Evolutionary conservation across 2,888 invertebrate genomes (phyloP).

Genomic region (Cyrtodaria siliqua): DNA sequence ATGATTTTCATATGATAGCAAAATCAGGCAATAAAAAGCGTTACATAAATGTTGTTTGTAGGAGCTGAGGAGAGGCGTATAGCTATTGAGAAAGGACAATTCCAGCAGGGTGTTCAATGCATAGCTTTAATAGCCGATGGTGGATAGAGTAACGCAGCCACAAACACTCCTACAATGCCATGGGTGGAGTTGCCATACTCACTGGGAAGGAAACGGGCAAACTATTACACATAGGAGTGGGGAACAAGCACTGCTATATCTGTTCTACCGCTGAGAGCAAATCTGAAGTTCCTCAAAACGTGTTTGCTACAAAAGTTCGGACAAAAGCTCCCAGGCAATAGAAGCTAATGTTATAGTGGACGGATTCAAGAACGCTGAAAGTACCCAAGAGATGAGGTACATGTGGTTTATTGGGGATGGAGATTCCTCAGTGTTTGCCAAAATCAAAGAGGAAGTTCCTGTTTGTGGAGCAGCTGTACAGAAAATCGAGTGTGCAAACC

Average conservation of each 20-base stretch:
- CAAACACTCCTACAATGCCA: constrained; percentile 64
- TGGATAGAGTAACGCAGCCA: constrained; percentile 23
- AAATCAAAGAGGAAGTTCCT: constrained; percentile 33
- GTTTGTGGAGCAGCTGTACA: constrained; percentile 33
- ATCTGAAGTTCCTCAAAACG: constrained; percentile 5
- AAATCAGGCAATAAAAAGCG: too few species aligned
- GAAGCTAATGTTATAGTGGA: constrained; percentile 48
- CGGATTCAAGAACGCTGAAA: constrained; percentile 54
- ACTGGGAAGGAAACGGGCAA: constrained; percentile 50
- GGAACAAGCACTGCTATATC: constrained; percentile 60
- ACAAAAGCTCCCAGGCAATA: constrained; percentile 25
- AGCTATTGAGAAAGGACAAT: constrained; percentile 27
- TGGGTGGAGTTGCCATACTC: too few species aligned
- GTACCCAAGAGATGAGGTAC: constrained; percentile 52
- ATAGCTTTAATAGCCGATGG: too few species aligned
- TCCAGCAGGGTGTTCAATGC: constrained; percentile 56
- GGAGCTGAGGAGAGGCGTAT: constrained; percentile 45
- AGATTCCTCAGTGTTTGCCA: too few species aligned
- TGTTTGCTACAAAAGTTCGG: constrained; percentile 37
- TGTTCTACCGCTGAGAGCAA: constrained; percentile 35
- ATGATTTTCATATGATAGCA: too few species aligned
- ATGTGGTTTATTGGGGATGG: constrained; percentile 32
- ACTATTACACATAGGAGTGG: constrained; percentile 57
- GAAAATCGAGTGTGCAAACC: constrained; percentile 52
- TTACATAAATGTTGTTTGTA: too few species aligned